Evolutionary conservation across 2,113 vertebrate species (phyloP).

Genomic region (Ceratotherium simum): DNA sequence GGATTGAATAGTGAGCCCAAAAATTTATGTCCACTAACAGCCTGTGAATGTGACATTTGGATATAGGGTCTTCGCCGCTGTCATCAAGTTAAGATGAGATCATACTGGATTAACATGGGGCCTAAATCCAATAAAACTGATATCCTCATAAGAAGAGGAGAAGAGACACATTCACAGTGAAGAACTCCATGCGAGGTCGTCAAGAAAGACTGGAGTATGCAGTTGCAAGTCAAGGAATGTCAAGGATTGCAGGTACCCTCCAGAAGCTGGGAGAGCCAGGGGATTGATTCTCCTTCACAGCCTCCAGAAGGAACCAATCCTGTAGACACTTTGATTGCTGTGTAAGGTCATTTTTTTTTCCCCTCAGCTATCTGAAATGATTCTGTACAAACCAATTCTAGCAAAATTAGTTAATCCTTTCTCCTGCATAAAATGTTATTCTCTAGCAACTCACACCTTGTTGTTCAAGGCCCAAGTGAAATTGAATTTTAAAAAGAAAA

Average conservation of each 20-base stretch:
- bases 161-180: too few species aligned
- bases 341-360: background rate
- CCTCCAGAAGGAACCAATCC: too few species aligned
- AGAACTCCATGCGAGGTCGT: rapidly evolving
- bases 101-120: background rate
- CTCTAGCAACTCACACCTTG: background rate
- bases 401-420: background rate
- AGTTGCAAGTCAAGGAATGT: rapidly evolving
- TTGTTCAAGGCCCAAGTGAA: background rate
- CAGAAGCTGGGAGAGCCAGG: background rate
- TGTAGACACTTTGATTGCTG: background rate
- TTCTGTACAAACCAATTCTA: background rate
- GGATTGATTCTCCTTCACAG: too few species aligned
- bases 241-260: background rate
- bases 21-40: background rate
- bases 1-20: background rate
- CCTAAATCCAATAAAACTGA: background rate
- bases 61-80: background rate
- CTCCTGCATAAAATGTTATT: background rate
- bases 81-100: background rate
- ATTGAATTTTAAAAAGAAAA: background rate
- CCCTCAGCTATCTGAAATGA: background rate
- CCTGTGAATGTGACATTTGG: background rate
- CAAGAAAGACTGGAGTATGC: rapidly evolving
- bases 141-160: background rate